Base-by-base conservation (phyloP, 2,888 invertebrate species). In the Endomychus coccineus region DNA sequence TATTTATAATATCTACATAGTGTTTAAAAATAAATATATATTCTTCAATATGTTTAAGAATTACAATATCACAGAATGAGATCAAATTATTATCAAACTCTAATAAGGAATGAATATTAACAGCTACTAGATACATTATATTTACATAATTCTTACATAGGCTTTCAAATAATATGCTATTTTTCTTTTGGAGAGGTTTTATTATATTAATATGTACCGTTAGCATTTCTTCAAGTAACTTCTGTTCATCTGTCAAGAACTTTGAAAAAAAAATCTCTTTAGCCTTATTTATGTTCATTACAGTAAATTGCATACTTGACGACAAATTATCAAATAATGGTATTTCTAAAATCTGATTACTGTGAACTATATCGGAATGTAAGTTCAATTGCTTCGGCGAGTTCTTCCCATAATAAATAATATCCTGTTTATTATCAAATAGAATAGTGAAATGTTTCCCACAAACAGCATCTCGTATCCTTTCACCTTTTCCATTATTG, bases 11-110 rank as follows among this genome's bases (percentile, higher is more conserved):
- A 63, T 77, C 70, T 27, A 80, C 71, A 69, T 84, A 85, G 59
- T 74, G 74, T 61, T 75, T 79, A 59, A 81, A 83, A 43, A 81
- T 71, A 57, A 74, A 73, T 56, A 82, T 74, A 64, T 74, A 77
- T 64, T 85, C 84, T 54, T 82, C 79, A 56, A 77, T 71, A 65
- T 77, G 74, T 57, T 77, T 77, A 50, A 84, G 71, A 53, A 83
- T 73, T 31, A 77, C 68, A 55, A 84, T 72, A 66, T 82, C 79
- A 59, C 74, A 74, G 51, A 79, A 75, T 36, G 71, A 71, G 54
- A 74, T 75, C 52, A 78, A 74, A 46, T 76, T 76, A 46, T 79
- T 76, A 39, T 75, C 78, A 57, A 77, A 82, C 50, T 80, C 76
- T 68, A 80, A 75, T 49, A 84, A 68, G 10, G 80, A 79, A 43